Base-by-base conservation (phyloP, 2,797 vertebrate genomes). In the Megalops cyprinoides region DNA sequence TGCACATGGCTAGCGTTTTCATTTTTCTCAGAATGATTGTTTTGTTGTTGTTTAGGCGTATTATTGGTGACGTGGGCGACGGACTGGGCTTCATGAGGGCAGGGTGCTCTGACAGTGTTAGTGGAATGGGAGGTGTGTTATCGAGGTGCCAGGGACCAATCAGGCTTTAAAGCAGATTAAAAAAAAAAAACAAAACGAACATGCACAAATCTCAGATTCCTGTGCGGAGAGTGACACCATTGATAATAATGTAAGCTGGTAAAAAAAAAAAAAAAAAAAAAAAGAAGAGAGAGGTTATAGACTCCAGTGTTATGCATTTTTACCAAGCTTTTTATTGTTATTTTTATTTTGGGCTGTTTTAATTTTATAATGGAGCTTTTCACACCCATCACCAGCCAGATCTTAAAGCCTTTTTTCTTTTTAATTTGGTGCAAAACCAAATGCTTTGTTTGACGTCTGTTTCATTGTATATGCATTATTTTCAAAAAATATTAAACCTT, bases 391-490 rank as follows among this genome's bases (percentile, higher is more conserved):
- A 80, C 86, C 91, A 88, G 91, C 83, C 88, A 81, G 37, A 86
- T 88, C 94, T 89, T 89, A 84, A 94, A 94, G 92, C 88, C 28
- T 49, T 74, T 31, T 62, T 85, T 91, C 34, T 23, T n/a, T n/a
- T n/a, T n/a, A n/a, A n/a, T n/a, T 92, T 94, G 94, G 92, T 94
- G 87, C 94, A 88, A 88, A 94, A 93, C 88, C 88, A 86, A 76
- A 84, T 95, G 93, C 92, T 85, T 58, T 60, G 79, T 67, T 39
- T 42, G 39, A 1, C 69, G 18, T 69, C 23, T 79, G 20, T 49
- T 4, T 79, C 93, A 94, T 95, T 94, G 94, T 95, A 95, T 94
- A 93, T 95, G 93, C 94, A 93, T 96, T 94, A 92, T 95, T 94
- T 95, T 93, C 93, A 55, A 48, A 93, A 93, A 93, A 92, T 95